Evolutionary conservation across 2,797 vertebrate genomes (phyloP).

Genomic region (Sarcoramphus papa): DNA sequence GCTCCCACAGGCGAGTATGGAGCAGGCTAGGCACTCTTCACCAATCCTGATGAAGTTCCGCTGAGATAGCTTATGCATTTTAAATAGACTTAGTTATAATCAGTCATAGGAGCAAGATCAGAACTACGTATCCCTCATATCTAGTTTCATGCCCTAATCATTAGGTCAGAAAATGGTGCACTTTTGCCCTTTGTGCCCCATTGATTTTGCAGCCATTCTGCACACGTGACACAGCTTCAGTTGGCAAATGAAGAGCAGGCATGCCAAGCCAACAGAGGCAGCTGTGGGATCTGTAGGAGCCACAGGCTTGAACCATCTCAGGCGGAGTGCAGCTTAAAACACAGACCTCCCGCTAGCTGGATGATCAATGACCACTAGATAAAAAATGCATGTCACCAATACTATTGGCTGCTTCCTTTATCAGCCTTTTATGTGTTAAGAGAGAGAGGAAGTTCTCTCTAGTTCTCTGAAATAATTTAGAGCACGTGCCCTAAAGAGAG

Average conservation of each 20-base stretch:
- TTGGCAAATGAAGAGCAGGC: not conserved
- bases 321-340: not conserved
- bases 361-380: not conserved
- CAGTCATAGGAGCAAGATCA: not conserved
- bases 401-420: not conserved
- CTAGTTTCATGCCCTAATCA: not conserved
- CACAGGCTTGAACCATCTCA: not conserved
- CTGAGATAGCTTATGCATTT: not conserved
- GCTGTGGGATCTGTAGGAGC: not conserved
- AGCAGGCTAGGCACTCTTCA: not conserved
- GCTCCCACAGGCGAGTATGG: not conserved
- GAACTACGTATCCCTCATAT: not conserved
- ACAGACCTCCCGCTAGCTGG: not conserved
- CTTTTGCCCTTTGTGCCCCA: not conserved
- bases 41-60: not conserved
- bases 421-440: not conserved
- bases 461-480: not conserved
- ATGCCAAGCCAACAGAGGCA: not conserved
- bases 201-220: not conserved
- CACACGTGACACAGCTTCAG: accelerated
- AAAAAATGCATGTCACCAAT: not conserved
- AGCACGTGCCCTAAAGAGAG: not conserved
- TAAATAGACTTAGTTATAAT: not conserved
- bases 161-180: not conserved
- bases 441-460: not conserved